Base-by-base conservation (phyloP, 2,113 vertebrate genomes). In the Shinisaurus crocodilurus region DNA sequence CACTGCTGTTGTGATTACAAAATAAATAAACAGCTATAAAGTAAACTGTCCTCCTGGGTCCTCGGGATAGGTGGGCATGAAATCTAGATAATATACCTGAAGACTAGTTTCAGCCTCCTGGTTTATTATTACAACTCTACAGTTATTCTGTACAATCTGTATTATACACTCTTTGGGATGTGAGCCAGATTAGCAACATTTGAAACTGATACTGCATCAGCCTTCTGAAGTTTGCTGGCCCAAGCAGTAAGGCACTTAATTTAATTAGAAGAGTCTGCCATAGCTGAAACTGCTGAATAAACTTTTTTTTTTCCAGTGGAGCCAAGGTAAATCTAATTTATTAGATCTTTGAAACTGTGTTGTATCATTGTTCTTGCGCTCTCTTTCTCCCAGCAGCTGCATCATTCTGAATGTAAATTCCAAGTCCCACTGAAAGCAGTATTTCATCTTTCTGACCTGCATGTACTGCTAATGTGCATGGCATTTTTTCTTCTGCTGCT, bases 271-370 rank as follows among this genome's bases (percentile, higher is more conserved):
- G 92, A 96, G 91, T 27, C 92, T 95, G 95, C 90, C 89, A 92
- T 93, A 95, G 91, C 92, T 95, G 95, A 97, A 97, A 97, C 94
- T 97, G 96, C 97, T 97, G 96, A 98, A 93, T 85, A 91, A 69
- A 89, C 91, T 86, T 87, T 91, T 97, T 97, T 94, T 95, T 92
- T 40, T 65, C 23, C 65, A 70, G 88, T 82, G 81, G 90, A 95
- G 95, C 93, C 91, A 92, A 93, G 92, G 93, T 96, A 97, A 97
- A 96, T 95, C 90, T 96, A 95, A 97, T 97, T 97, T 94, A 96
- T 97, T 95, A 97, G 92, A 90, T 93, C 87, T 96, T 93, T 96
- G 95, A 95, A 96, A 95, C 84, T 83, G 40, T 88, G 81, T 93
- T 94, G 83, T 91, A 29, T 90, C 92, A 85, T 88, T 91, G 93